Percentiles rank a stretch among this genome's conserved stretches.
Conservation (phyloP, 2,797 vertebrate species). For the Sternotherus odoratus region DNA sequence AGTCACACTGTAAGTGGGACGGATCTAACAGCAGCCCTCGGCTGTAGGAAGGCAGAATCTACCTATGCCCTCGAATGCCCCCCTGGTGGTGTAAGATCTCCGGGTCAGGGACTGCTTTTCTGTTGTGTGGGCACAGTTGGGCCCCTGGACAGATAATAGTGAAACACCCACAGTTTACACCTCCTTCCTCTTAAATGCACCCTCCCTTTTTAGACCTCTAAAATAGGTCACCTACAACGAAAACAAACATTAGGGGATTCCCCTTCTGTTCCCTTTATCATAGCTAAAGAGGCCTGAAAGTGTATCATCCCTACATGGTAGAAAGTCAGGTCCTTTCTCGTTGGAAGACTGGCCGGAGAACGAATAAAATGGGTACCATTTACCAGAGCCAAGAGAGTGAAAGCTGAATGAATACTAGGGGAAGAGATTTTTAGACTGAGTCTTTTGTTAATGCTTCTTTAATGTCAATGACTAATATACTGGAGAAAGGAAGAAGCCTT, state of each 20-base stretch:
- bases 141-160: not conserved
- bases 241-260: conserved; percentile 12
- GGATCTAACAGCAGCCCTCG: accelerated
- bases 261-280: conserved; percentile 31
- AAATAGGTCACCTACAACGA: conserved; percentile 25
- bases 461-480: not conserved
- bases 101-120: not conserved
- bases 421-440: not conserved
- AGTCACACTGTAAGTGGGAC: not conserved
- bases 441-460: not conserved
- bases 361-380: conserved; percentile 71
- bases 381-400: conserved; percentile 33
- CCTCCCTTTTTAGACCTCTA: conserved; percentile 14
- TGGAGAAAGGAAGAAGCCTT: accelerated
- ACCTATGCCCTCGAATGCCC: not conserved
- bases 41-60: not conserved
- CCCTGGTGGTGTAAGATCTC: not conserved
- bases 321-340: not conserved
- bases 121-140: not conserved
- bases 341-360: conserved; percentile 57
- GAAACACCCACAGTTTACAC: not conserved
- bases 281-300: conserved; percentile 29
- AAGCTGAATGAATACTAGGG: conserved; percentile 21
- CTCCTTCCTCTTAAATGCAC: conserved; percentile 20
- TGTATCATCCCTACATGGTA: conserved; percentile 29